These are phyloP conservation scores for Microcebus ravelobensis DNA, from an alignment of 2,113 vertebrate genomes.

Conservation along the genomic window DNA sequence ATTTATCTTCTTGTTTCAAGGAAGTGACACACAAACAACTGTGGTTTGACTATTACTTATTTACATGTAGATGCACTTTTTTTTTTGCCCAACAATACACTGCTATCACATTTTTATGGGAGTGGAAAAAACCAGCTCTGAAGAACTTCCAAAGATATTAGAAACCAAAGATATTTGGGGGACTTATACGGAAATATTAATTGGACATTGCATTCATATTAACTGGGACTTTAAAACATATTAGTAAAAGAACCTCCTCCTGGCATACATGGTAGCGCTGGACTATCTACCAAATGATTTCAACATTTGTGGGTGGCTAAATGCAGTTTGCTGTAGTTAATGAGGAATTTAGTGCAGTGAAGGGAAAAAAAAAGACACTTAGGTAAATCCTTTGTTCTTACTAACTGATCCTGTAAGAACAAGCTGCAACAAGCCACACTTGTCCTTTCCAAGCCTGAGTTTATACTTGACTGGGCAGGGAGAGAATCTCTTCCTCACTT, in stretches of 20 bases:
- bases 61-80: neutral
- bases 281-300: neutral
- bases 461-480: neutral
- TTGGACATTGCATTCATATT: neutral
- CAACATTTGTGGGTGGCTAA: neutral
- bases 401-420: neutral
- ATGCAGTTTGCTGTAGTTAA: neutral
- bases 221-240: neutral
- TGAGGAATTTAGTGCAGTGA: neutral
- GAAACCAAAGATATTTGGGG: neutral
- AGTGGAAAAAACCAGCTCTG: neutral
- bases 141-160: slow-evolving; percentile 8
- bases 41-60: neutral
- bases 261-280: neutral
- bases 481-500: neutral
- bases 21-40: neutral
- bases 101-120: neutral
- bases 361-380: neutral
- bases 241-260: neutral
- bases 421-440: neutral
- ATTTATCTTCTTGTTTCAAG: neutral
- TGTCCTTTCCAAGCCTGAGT: neutral
- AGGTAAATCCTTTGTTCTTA: neutral
- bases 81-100: neutral
- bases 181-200: neutral